These are phyloP conservation scores for Calliopsis andreniformis DNA, from an alignment of 1,140 invertebrate species.

Conservation along the genomic window DNA sequence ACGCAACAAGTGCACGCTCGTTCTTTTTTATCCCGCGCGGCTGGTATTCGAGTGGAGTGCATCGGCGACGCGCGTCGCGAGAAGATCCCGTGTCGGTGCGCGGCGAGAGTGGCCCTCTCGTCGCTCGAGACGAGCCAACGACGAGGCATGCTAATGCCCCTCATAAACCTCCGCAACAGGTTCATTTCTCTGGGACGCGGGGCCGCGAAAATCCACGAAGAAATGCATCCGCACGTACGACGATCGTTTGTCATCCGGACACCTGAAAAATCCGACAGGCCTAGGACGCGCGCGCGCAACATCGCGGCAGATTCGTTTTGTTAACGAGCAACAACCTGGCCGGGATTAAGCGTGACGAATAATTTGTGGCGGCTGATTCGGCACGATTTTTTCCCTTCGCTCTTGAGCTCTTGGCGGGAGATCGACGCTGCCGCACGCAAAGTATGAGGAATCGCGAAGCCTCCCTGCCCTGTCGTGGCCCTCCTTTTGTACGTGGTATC, in stretches of 20 bases:
- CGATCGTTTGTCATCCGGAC: constrained; percentile 71
- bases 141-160: constrained; percentile 77
- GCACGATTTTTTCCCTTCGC: neutral
- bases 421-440: neutral
- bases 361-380: neutral
- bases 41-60: constrained; percentile 39
- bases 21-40: constrained; percentile 43
- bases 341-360: neutral
- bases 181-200: constrained; percentile 72
- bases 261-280: constrained; percentile 68
- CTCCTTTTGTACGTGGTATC: too few relatives aligned
- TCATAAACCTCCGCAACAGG: constrained; percentile 78
- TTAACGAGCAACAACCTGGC: constrained; percentile 57
- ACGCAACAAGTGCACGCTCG: constrained; percentile 70
- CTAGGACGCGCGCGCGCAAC: constrained; percentile 47
- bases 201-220: constrained; percentile 69
- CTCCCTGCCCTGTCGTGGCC: too few relatives aligned
- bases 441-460: neutral
- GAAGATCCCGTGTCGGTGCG: constrained; percentile 34
- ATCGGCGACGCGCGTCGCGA: constrained; percentile 42
- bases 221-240: constrained; percentile 68
- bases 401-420: neutral
- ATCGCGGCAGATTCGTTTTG: constrained; percentile 42
- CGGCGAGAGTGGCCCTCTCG: constrained; percentile 25
- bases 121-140: constrained; percentile 55